phyloP scores from a whole-genome alignment of 2,888 invertebrate species.

The Cephus pygmeus region DNA sequence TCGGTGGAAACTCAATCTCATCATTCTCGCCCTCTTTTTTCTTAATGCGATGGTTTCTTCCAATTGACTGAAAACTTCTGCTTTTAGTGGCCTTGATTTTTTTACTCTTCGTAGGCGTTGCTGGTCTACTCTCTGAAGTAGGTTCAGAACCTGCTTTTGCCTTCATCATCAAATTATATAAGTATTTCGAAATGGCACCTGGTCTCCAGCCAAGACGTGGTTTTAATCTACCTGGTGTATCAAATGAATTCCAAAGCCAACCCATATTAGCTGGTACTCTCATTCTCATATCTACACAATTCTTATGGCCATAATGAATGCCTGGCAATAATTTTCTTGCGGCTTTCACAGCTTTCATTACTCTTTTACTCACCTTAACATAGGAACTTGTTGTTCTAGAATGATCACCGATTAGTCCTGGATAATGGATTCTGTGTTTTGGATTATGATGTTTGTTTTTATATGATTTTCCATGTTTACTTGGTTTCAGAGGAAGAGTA shows the following conservation, averaged over 20 bases:
- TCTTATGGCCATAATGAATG: conserved; percentile 44
- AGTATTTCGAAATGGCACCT: conserved; percentile 43
- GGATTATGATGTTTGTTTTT: conserved; percentile 6
- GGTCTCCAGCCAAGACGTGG: conserved; percentile 48
- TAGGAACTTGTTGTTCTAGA: conserved; percentile 12
- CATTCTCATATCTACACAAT: conserved; percentile 40
- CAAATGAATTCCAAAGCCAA: conserved; percentile 45
- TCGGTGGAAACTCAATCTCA: conserved; percentile 39
- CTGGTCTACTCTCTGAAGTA: conserved; percentile 16
- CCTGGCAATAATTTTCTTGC: conserved; percentile 26
- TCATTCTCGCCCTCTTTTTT: conserved; percentile 19
- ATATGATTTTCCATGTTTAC: not conserved
- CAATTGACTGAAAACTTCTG: conserved; percentile 29
- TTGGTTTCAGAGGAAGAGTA: not conserved
- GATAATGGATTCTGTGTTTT: not conserved
- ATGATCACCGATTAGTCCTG: conserved; percentile 22
- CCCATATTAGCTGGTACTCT: conserved; percentile 51
- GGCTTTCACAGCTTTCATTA: conserved; percentile 31
- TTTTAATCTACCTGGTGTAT: conserved; percentile 36
- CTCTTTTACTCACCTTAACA: conserved; percentile 31
- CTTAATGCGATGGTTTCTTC: conserved; percentile 21
- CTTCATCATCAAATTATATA: conserved; percentile 39
- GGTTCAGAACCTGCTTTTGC: conserved; percentile 36
- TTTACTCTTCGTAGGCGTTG: conserved; percentile 28
- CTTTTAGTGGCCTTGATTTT: conserved; percentile 25